Percentiles rank a stretch among this genome's conserved stretches.
These are phyloP conservation scores for Coluber constrictor DNA, from an alignment of 2,797 vertebrate species.

Conservation along the genomic window DNA sequence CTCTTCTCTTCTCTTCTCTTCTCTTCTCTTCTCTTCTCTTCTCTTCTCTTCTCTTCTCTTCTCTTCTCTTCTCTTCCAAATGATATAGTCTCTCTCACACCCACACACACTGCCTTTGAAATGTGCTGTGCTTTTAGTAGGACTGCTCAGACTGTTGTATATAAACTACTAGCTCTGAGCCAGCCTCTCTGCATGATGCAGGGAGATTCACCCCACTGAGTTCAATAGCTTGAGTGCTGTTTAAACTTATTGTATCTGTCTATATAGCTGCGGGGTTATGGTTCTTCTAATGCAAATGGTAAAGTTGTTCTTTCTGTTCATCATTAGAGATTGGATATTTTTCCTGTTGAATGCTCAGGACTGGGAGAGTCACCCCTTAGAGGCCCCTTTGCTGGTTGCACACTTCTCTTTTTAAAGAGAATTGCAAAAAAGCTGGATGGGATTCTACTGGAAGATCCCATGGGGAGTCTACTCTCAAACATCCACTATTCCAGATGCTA, in stretches of 20 bases:
- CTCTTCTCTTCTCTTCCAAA: neutral
- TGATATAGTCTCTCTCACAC: neutral
- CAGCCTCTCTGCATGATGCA: neutral
- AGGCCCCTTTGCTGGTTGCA: neutral
- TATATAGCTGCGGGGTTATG: neutral
- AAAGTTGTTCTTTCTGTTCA: neutral
- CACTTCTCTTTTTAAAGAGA: neutral
- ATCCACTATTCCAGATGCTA: neutral
- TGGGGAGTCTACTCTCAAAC: neutral
- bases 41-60: too few species aligned
- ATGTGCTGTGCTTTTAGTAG: neutral
- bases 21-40: too few species aligned
- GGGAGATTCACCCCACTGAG: neutral
- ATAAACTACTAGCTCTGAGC: neutral
- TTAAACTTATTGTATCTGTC: neutral
- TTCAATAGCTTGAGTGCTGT: neutral
- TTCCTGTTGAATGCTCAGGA: neutral
- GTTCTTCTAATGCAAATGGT: neutral
- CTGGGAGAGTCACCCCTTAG: neutral
- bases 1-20: too few species aligned
- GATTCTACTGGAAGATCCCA: neutral
- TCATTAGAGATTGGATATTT: neutral
- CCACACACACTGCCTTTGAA: neutral
- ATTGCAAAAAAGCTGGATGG: neutral
- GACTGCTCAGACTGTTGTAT: neutral